phyloP scores from a whole-genome alignment of 2,113 vertebrate species.

The Etheostoma spectabile region DNA sequence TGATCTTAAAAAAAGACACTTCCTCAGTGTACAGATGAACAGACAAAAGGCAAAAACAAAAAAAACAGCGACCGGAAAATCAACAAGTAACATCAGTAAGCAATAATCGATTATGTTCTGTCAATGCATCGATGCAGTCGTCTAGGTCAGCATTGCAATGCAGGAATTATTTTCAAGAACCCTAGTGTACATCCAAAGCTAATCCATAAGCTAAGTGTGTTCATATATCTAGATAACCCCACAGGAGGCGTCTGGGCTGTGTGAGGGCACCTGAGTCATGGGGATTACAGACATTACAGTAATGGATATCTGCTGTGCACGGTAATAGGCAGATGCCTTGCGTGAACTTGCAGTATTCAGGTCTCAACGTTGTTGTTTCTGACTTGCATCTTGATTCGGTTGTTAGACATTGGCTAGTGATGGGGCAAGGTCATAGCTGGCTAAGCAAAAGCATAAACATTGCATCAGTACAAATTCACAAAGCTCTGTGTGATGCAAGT shows the following conservation, averaged over 20 bases:
- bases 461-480: conserved; percentile 31
- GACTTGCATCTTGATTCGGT: conserved; percentile 52
- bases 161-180: no score
- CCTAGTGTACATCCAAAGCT: neutral
- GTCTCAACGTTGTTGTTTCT: conserved; percentile 37
- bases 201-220: conserved; percentile 46
- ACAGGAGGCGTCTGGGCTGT: conserved; percentile 20
- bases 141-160: no score
- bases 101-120: no score
- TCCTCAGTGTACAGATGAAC: no score
- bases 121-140: no score
- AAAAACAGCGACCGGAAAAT: no score
- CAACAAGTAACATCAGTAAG: no score
- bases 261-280: conserved; percentile 66
- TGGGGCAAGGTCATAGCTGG: conserved; percentile 19
- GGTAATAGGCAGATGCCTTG: conserved; percentile 40
- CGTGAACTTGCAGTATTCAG: conserved; percentile 17
- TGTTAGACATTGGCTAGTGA: conserved; percentile 40
- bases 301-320: conserved; percentile 50
- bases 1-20: no score
- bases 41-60: no score
- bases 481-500: conserved; percentile 31
- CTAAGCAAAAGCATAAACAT: conserved; percentile 23
- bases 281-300: conserved; percentile 65
- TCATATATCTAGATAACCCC: conserved; percentile 22